Evolutionary conservation across 2,888 invertebrate genomes (phyloP), one percentile per base, ranked within the genome.

Genomic region (Hermodice carunculata): DNA sequence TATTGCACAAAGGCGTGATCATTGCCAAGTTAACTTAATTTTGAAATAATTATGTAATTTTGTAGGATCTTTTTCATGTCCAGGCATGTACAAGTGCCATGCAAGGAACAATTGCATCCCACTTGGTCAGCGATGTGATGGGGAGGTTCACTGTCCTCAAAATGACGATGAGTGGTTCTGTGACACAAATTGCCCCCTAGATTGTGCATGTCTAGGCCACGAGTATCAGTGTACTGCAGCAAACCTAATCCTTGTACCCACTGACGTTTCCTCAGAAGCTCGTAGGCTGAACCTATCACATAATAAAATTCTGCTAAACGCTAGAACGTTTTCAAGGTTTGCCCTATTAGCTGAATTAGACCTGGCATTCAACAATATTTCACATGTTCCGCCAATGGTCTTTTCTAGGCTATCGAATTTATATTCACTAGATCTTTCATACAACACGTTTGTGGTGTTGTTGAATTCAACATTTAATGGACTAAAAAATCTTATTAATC

Each of bases 101-200:
- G 31, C 22, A 5, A n/a, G 32, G 26, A 29, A 3, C 5, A 57
- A 43, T 29, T 57, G 57, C 17, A n/a, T 46, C 31, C 57, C 57
- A 19, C 3, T 46, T 1, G n/a, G 22, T 11, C 43, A 57, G 14
- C 14, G 28, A 17, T 57, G 57, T 46, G 46, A 61, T 26, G 42
- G 52, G 19, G n/a, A 29, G 11, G n/a, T 31, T 19, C 52, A 53
- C 5, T 61, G 43, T 61, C 2, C n/a, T 3, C 31, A 29, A 2
- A 53, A 34, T 42, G 52, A 19, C 34, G 57, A 57, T 22, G 57
- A 57, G 42, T 43, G 46, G 57, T 44, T 57, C 46, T 57, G 44
- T 31, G 29, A 43, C 8, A 24, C 5, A n/a, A 44, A 31, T 1
- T 57, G 57, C 29, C 43, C 57, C 3, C 19, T 11, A 6, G 24